Evolutionary conservation across 2,797 vertebrate species (phyloP), one percentile per base, ranked within the genome.

Genomic region (Crax fasciolata): DNA sequence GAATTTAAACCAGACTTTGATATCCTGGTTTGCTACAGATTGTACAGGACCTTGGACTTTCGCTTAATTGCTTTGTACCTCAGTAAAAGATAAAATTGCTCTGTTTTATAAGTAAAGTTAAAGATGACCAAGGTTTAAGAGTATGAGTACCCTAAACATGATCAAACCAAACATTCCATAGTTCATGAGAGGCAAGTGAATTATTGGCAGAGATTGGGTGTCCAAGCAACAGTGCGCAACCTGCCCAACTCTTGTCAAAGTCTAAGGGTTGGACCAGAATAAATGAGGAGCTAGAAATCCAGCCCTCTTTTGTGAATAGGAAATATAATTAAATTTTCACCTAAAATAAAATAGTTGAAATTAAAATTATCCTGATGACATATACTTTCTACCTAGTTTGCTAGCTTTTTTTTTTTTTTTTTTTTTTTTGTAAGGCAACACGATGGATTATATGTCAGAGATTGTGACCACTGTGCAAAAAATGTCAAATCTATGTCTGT

Each of bases 381-480:
- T 38, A 6, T 43, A 66, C 62, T 93, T 35, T 92, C 62, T 85
- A 59, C 23, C 77, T 73, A 54, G 5, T 46, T 71, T 71, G 3
- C 3, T 77, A 20, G 19, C 3, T 57, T 43, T 3, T 30, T 27
- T 27, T 51, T 82, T 32, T 54, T 55, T 57, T 41, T 55, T 61
- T 17, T 28, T 41, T 14, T 43, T 20, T 51, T 32, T 3, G 10
- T 51, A 68, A 89, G 28, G 39, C 65, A 80, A 58, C n/a, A 55
- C 46, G 75, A 93, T 70, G 68, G 75, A 87, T 89, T 91, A 67
- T n/a, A 61, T 81, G 73, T 73, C 87, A 63, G 35, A 35, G 35
- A 35, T 35, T 35, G 55, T 78, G 63, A 78, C 24, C 13, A 54
- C 1, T 74, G 84, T 65, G 65, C 43, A 93, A 83, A 75, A 95